Conservation (phyloP, 2,797 vertebrate genomes). For the Lophotriccus pileatus region DNA sequence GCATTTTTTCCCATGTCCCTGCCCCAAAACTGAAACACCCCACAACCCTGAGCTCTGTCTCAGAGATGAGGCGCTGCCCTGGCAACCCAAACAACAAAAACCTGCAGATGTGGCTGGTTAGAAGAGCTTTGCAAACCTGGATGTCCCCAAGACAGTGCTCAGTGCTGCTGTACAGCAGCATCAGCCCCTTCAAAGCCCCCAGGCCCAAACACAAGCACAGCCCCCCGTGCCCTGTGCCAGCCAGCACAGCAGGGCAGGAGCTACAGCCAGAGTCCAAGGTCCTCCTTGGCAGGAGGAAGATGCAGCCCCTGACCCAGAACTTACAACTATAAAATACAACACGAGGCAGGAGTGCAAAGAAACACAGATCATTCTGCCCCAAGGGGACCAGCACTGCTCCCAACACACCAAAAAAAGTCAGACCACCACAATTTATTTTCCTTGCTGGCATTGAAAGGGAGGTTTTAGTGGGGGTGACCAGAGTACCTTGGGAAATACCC, state of each 20-base stretch:
- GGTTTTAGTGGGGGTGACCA: neutral
- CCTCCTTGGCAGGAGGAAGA: neutral
- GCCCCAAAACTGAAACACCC: neutral
- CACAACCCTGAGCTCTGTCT: neutral
- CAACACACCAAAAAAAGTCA: neutral
- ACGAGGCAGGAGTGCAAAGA: neutral
- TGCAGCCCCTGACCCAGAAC: neutral
- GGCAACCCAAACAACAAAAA: neutral
- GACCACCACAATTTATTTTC: neutral
- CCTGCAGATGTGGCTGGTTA: neutral
- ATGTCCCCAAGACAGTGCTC: neutral
- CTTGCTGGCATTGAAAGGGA: neutral
- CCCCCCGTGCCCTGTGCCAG: neutral
- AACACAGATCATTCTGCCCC: neutral
- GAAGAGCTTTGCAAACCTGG: neutral
- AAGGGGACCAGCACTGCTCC: fast-evolving
- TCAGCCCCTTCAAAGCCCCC: neutral
- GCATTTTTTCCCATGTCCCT: neutral
- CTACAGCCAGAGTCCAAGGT: neutral
- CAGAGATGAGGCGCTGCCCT: neutral
- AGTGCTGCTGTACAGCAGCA: fast-evolving
- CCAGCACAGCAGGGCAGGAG: neutral
- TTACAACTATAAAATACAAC: fast-evolving
- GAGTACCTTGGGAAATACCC: neutral
- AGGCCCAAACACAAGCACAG: neutral